These are phyloP conservation scores for Parnassius glacialis DNA, from an alignment of 2,888 invertebrate species.

Conservation along the genomic window DNA sequence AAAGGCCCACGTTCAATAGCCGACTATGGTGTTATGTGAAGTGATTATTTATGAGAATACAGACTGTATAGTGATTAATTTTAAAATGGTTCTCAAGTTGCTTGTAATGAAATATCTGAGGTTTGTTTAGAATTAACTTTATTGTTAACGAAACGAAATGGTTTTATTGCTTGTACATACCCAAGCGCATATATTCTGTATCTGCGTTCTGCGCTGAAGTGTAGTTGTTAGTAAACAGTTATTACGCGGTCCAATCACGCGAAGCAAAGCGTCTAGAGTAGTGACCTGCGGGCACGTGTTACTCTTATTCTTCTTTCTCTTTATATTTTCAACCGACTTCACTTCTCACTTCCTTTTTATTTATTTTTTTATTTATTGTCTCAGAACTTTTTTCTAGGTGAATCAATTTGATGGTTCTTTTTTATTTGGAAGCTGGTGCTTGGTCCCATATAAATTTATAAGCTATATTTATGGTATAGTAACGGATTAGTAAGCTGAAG, in stretches of 20 bases:
- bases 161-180: conserved; percentile 14
- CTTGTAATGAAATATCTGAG: conserved; percentile 9
- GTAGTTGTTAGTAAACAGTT: conserved; percentile 40
- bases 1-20: too few relatives aligned
- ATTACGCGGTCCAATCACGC: conserved; percentile 45
- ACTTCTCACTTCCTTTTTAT: too few relatives aligned
- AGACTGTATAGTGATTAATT: neutral
- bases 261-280: conserved; percentile 31
- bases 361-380: too few relatives aligned
- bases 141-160: conserved; percentile 12
- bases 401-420: too few relatives aligned
- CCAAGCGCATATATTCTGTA: conserved; percentile 1
- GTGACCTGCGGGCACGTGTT: conserved; percentile 28
- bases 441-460: too few relatives aligned
- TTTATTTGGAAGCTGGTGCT: too few relatives aligned
- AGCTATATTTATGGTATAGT: too few relatives aligned
- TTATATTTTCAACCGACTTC: neutral
- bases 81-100: neutral
- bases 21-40: too few relatives aligned
- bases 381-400: too few relatives aligned
- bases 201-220: conserved; percentile 23
- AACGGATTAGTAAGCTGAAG: too few relatives aligned
- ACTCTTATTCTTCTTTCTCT: neutral
- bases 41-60: too few relatives aligned
- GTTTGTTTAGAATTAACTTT: conserved; percentile 8